These are phyloP conservation scores for Alces alces DNA, from an alignment of 2,113 vertebrate genomes.

Conservation along the genomic window DNA sequence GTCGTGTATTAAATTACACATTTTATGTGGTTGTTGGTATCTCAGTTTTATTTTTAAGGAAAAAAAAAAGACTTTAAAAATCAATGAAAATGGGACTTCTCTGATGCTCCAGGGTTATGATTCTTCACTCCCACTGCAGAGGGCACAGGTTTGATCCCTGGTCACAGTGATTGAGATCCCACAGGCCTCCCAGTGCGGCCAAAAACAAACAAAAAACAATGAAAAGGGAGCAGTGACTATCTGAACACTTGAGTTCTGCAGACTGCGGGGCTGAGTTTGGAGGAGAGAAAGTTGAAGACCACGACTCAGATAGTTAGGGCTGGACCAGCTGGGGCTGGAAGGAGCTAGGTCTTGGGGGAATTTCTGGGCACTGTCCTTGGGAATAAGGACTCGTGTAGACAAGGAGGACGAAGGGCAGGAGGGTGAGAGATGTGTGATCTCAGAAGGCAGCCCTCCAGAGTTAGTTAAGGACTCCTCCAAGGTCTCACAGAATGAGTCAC, in stretches of 20 bases:
- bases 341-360: not conserved
- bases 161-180: not conserved
- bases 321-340: not conserved
- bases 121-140: not conserved
- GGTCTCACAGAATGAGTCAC: not conserved
- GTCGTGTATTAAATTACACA: not conserved
- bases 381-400: not conserved
- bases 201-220: not conserved
- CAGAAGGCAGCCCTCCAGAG: not conserved
- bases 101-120: not conserved
- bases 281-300: not conserved
- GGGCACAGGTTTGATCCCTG: not conserved
- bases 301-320: accelerated
- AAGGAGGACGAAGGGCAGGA: not conserved
- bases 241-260: not conserved
- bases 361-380: not conserved
- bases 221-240: not conserved
- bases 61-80: not conserved
- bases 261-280: not conserved
- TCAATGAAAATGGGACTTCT: not conserved
- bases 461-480: not conserved
- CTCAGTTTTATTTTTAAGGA: slow-evolving; percentile 25
- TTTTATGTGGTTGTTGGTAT: not conserved
- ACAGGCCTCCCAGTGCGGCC: not conserved
- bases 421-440: not conserved